phyloP scores from a whole-genome alignment of 1,140 invertebrate species.

The Drosophila pseudoobscura region DNA sequence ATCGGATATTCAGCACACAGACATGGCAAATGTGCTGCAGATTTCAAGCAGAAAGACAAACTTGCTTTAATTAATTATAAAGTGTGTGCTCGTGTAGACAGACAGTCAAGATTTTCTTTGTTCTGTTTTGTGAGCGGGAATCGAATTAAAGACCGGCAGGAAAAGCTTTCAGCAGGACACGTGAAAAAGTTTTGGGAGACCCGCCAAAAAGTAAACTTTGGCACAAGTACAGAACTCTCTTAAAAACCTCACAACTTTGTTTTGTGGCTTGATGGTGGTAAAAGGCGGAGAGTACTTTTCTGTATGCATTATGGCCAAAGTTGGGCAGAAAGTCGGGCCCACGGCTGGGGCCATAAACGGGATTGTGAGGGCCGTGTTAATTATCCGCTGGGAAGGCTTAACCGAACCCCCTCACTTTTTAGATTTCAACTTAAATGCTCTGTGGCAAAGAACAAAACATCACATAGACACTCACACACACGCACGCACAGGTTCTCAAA shows the following conservation, averaged over 20 bases:
- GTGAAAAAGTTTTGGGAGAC: conserved; percentile 12
- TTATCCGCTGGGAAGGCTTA: conserved; percentile 20
- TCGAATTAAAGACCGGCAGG: conserved; percentile 26
- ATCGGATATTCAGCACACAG: conserved; percentile 34
- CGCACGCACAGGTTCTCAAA: not conserved
- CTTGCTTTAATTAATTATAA: conserved; percentile 68
- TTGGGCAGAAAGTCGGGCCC: no score
- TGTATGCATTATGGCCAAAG: conserved; percentile 11
- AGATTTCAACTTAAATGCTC: conserved; percentile 36
- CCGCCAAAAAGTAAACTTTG: conserved; percentile 30
- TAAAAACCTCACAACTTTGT: conserved; percentile 51
- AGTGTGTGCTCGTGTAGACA: conserved; percentile 17
- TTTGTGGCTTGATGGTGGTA: conserved; percentile 15
- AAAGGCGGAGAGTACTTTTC: conserved; percentile 14
- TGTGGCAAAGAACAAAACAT: conserved; percentile 6
- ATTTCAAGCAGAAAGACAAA: conserved; percentile 46
- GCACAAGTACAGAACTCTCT: conserved; percentile 34
- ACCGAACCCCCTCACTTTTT: not conserved
- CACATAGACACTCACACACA: not conserved
- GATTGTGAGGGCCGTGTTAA: conserved; percentile 18
- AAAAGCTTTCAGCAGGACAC: conserved; percentile 13
- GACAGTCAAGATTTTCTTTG: conserved; percentile 9
- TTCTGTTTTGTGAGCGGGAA: conserved; percentile 14
- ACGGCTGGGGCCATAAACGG: conserved; percentile 19
- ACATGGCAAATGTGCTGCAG: conserved; percentile 46